Evolutionary conservation across 2,888 invertebrate species (phyloP).

Genomic region (Gerris lacustris): DNA sequence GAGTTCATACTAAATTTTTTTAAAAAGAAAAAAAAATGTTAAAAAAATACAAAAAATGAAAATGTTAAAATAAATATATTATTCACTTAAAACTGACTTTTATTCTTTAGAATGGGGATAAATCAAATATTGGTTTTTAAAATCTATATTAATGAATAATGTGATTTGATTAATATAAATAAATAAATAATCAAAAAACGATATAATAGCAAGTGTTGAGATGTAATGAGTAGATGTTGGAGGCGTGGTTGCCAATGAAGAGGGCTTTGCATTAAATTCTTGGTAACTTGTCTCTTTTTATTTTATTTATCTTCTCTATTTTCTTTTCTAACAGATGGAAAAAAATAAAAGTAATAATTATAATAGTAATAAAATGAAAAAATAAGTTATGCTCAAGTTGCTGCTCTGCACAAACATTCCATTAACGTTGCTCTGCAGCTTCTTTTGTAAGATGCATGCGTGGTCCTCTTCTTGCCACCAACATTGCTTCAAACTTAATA

Average conservation of each 20-base stretch:
- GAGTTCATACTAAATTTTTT: too few relatives aligned
- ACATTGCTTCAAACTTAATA: constrained; percentile 25
- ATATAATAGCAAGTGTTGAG: constrained; percentile 25
- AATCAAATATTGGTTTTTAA: constrained; percentile 9
- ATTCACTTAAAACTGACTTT: not conserved
- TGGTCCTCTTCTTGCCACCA: constrained; percentile 16
- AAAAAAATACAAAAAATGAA: not conserved
- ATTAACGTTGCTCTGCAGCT: constrained; percentile 17
- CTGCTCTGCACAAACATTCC: constrained; percentile 16
- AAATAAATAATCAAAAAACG: not conserved
- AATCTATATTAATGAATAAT: constrained; percentile 9
- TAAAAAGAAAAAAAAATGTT: too few relatives aligned
- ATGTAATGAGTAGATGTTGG: constrained; percentile 20
- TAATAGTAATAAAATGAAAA: too few relatives aligned
- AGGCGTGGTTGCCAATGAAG: constrained; percentile 10
- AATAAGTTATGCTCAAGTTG: too few relatives aligned
- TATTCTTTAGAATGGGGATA: not conserved
- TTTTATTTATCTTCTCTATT: too few relatives aligned
- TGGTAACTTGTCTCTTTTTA: too few relatives aligned
- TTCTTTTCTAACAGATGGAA: too few relatives aligned
- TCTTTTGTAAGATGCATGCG: constrained; percentile 12
- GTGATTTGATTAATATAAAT: not conserved
- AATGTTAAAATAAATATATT: not conserved
- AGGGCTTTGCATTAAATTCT: constrained; percentile 15
- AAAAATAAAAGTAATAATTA: too few relatives aligned